Base-by-base conservation (phyloP, 2,113 vertebrate species). In the Leucopternis melanops region DNA sequence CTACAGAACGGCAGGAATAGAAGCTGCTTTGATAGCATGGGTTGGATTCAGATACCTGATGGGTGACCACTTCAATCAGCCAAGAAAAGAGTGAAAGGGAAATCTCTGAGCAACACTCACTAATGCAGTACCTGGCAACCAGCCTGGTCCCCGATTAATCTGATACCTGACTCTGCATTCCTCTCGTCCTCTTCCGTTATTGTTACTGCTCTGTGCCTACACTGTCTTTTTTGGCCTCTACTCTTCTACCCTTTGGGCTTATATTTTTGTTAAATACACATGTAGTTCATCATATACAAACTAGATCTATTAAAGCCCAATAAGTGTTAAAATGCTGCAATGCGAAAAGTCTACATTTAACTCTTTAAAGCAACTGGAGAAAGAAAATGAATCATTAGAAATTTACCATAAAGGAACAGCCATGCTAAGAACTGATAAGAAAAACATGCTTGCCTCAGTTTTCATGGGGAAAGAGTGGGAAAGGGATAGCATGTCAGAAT, bases 71-170 rank as follows among this genome's bases (percentile, higher is more conserved):
- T 90, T 94, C 97, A 96, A 67, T 85, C 81, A 94, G 85, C 85
- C 88, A 58, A 91, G 79, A 75, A 96, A 96, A 96, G 72, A 93
- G 69, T 84, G 96, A 95, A 96, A 93, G 94, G 88, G 92, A 97
- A 97, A 96, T 96, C 97, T 96, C 94, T 71, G 83, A 90, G 49
- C 80, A 91, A 65, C n/a, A 83, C 29, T 79, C 69, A 49, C 97
- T 97, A 98, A 98, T 96, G 97, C 63, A 97, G 95, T 83, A 85
- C 74, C 97, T 98, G 98, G 98, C 98, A 95, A 85, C 38, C 34
- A 93, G 98, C 98, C 98, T 97, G 88, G 83, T 88, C 69, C 81
- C 92, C 62, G 47, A 95, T 98, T 98, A 97, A 98, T 95, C 95
- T 96, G 88, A 98, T 97, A 98, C 92, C 96, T 93, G 70, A 73